phyloP scores from a whole-genome alignment of 2,888 invertebrate genomes.

The Bhutanitis thaidina region DNA sequence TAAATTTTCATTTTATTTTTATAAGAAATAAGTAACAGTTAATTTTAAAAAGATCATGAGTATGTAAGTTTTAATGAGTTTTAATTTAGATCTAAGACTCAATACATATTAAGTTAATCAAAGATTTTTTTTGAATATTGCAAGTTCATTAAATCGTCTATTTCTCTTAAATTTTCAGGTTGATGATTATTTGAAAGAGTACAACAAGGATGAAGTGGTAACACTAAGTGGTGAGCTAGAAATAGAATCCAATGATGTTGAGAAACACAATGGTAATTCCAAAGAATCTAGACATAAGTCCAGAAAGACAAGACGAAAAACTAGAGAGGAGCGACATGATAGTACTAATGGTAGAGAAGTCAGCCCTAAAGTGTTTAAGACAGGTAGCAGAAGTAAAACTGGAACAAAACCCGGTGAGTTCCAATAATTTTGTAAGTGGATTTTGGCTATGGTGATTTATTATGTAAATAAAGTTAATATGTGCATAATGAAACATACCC shows the following conservation, averaged over 20 bases:
- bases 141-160: too few species aligned
- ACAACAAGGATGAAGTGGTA: conserved; percentile 72
- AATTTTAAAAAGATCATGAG: too few species aligned
- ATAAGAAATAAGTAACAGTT: too few species aligned
- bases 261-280: conserved; percentile 63
- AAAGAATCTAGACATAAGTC: conserved; percentile 66
- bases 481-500: too few species aligned
- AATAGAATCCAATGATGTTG: conserved; percentile 68
- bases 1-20: too few species aligned
- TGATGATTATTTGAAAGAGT: conserved; percentile 74
- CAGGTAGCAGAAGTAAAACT: conserved; percentile 52
- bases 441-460: too few species aligned
- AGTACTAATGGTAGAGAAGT: conserved; percentile 58
- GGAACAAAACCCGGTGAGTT: conserved; percentile 51
- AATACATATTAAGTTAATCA: too few species aligned
- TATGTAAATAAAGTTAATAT: too few species aligned
- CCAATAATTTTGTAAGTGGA: too few species aligned
- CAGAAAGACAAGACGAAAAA: conserved; percentile 64
- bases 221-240: conserved; percentile 74
- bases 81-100: too few species aligned
- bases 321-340: conserved; percentile 62
- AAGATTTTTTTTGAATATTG: too few species aligned
- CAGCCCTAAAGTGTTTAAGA: conserved; percentile 73
- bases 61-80: too few species aligned
- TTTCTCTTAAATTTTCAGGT: conserved; percentile 54